Evolutionary conservation across 2,113 vertebrate species (phyloP), one percentile per base, ranked within the genome.

Genomic region (Suricata suricatta): DNA sequence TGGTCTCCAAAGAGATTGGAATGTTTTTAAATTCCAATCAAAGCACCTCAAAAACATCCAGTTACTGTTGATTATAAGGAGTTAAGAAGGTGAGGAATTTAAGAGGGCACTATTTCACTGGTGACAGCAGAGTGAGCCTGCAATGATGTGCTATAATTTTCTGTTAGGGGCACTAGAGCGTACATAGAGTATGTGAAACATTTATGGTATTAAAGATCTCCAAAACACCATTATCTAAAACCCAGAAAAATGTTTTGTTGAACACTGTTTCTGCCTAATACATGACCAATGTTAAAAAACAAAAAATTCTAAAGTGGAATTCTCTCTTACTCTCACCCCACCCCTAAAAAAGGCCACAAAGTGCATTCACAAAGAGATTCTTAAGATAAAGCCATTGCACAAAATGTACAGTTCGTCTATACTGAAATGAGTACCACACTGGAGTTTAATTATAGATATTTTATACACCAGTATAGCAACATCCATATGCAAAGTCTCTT

Each of bases 291-390:
- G 16, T 88, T 87, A 10, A 77, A 88, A 93, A 94, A 72, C 38
- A 74, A 47, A 80, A 2, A 47, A 80, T 60, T 50, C 66, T 76
- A 98, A 95, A 57, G 91, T 79, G 81, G 95, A 97, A 98, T 98
- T 95, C 85, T 91, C 76, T 93, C 41, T 76, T 96, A 71, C 52
- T 85, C 25, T 87, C 35, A 82, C 52, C 50, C 29, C 7, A 6
- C 15, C 25, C 31, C 29, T 97, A 68, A 79, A 97, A 98, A 99
- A 99, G 99, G 99, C 99, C 98, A 99, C 99, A 99, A 99, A 99
- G 99, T 99, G 99, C 99, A 99, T 99, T 85, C 80, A 96, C 17
- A 98, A 98, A 97, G 90, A 98, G 85, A 98, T 98, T 98, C 95
- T 98, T 98, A 99, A 98, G 97, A 96, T 96, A 98, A 98, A 99